These are phyloP conservation scores for Grapholita molesta DNA, from an alignment of 1,140 invertebrate species.

Conservation along the genomic window DNA sequence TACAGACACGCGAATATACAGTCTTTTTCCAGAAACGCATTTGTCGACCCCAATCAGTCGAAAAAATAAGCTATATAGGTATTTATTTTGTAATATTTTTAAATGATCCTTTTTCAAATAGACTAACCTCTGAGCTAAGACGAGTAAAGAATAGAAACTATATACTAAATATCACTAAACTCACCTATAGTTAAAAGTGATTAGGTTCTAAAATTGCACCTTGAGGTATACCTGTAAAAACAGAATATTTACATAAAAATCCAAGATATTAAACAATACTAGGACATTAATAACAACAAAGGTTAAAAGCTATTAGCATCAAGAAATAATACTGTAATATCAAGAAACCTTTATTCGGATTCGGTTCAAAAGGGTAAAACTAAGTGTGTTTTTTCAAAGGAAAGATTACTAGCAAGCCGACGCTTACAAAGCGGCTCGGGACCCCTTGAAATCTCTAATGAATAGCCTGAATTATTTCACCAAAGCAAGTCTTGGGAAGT, in stretches of 20 bases:
- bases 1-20: too few species aligned
- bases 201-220: background rate
- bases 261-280: background rate
- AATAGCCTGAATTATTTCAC: slow-evolving; percentile 9
- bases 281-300: too few species aligned
- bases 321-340: too few species aligned
- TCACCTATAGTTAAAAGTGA: background rate
- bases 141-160: background rate
- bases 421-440: background rate
- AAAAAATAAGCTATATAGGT: too few species aligned
- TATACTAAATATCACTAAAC: background rate
- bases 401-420: background rate
- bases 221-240: background rate
- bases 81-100: too few species aligned
- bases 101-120: too few species aligned
- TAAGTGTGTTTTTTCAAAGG: background rate
- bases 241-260: background rate
- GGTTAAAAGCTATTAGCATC: too few species aligned
- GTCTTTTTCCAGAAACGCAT: too few species aligned
- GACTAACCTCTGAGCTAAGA: too few species aligned
- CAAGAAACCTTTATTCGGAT: background rate
- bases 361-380: background rate
- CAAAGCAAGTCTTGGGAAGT: background rate
- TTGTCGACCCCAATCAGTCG: too few species aligned
- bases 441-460: slow-evolving; percentile 1